Evolutionary conservation across 2,888 invertebrate species (phyloP).

Genomic region (Zaprionus obscuricornis): DNA sequence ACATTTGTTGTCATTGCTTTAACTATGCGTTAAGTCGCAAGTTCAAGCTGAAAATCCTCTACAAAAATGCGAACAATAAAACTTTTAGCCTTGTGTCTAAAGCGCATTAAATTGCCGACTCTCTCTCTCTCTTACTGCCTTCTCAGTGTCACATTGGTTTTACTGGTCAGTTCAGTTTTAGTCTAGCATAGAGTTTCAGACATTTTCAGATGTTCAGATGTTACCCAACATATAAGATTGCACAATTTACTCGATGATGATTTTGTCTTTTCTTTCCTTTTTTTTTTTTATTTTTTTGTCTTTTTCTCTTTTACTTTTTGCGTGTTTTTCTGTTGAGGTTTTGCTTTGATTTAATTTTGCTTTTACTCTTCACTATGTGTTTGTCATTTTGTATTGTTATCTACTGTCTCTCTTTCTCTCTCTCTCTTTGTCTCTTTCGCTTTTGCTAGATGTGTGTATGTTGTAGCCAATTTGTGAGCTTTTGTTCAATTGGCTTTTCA

Average conservation of each 20-base stretch:
- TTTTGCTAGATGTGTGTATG: conserved; percentile 36
- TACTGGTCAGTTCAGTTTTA: conserved; percentile 24
- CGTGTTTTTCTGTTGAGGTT: conserved; percentile 48
- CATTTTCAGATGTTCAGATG: too few relatives aligned
- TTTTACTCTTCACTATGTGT: conserved; percentile 48
- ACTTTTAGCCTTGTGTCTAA: conserved; percentile 41
- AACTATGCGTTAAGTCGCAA: conserved; percentile 51
- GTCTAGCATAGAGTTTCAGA: too few relatives aligned
- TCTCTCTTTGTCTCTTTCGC: neutral
- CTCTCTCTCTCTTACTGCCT: neutral
- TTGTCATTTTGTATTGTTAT: conserved; percentile 40
- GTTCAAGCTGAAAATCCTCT: conserved; percentile 33
- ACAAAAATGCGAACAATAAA: conserved; percentile 41
- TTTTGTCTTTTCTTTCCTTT: neutral
- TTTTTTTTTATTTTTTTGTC: conserved; percentile 16
- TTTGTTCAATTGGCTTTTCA: conserved; percentile 59
- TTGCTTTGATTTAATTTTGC: conserved; percentile 73
- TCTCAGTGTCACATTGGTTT: neutral
- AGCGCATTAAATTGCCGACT: conserved; percentile 55
- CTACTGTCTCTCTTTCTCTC: neutral
- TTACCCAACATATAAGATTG: conserved; percentile 35
- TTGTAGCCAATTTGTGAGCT: conserved; percentile 53
- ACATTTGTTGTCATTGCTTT: conserved; percentile 29
- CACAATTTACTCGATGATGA: conserved; percentile 23
- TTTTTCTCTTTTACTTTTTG: conserved; percentile 12